phyloP scores from a whole-genome alignment of 2,888 invertebrate genomes.

The Hydriomena furcata region DNA sequence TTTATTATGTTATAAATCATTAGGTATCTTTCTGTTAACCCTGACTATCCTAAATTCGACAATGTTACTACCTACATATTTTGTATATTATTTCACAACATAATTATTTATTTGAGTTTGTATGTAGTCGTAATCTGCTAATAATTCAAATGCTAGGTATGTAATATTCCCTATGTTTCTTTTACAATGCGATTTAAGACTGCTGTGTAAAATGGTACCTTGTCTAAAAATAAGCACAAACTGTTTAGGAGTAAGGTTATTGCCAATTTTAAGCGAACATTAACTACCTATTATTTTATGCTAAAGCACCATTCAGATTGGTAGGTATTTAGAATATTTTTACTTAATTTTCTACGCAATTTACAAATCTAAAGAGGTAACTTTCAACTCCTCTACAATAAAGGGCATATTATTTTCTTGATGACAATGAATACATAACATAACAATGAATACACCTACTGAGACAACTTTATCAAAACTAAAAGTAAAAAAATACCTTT shows the following conservation, averaged over 20 bases:
- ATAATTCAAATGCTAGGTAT: no score
- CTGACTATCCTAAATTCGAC: conserved; percentile 38
- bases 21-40: conserved; percentile 17
- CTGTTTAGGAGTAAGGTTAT: background rate
- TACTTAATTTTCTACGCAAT: conserved; percentile 1
- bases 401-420: background rate
- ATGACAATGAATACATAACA: no score
- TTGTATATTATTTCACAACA: no score
- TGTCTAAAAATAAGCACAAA: no score
- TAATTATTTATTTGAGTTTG: no score
- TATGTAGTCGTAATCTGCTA: no score
- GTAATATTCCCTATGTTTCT: no score
- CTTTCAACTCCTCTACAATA: conserved; percentile 1
- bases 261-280: conserved; percentile 4
- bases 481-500: no score
- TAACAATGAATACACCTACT: no score
- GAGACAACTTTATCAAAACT: no score
- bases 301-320: conserved; percentile 18
- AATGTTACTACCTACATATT: conserved; percentile 3
- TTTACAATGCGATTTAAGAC: no score
- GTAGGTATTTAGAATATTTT: conserved; percentile 8
- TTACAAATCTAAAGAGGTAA: background rate
- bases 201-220: no score
- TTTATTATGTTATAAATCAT: background rate
- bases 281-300: background rate